A percentile compares a stretch with the other conserved stretches of the same genome.
Evolutionary conservation across 92 coral and sea anemone genomes (phyloP).

Genomic region (Paragorgia papillata): DNA sequence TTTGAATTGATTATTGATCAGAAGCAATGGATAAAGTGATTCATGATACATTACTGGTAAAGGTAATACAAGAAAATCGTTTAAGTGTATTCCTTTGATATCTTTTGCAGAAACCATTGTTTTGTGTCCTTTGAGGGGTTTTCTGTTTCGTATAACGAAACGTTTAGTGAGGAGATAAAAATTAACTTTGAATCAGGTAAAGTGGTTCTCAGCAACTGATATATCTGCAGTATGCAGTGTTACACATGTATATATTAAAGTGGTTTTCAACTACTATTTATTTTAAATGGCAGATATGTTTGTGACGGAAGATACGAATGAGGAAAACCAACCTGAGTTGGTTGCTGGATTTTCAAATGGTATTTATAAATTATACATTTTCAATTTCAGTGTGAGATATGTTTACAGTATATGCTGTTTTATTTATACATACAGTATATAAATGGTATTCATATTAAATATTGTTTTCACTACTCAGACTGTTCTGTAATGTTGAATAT

Average conservation of each 20-base stretch:
- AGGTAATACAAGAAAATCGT: neutral
- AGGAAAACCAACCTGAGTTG: neutral
- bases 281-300: no score
- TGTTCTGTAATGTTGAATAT: no score
- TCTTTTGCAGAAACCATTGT: slow-evolving; percentile 38
- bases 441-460: no score
- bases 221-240: no score
- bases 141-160: slow-evolving; percentile 29
- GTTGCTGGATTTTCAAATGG: slow-evolving; percentile 38
- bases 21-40: no score
- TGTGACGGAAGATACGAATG: neutral
- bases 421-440: no score
- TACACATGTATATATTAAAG: no score
- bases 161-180: slow-evolving; percentile 25
- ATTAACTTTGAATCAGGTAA: slow-evolving; percentile 26
- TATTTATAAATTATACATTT: neutral
- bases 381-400: no score
- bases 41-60: neutral
- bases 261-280: no score
- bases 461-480: no score
- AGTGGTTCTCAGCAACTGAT: neutral
- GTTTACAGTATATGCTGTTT: no score
- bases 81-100: neutral
- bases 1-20: no score
- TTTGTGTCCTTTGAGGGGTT: slow-evolving; percentile 40